Conservation (phyloP, 2,888 invertebrate species). For the Trissonchulus latispiculum region DNA sequence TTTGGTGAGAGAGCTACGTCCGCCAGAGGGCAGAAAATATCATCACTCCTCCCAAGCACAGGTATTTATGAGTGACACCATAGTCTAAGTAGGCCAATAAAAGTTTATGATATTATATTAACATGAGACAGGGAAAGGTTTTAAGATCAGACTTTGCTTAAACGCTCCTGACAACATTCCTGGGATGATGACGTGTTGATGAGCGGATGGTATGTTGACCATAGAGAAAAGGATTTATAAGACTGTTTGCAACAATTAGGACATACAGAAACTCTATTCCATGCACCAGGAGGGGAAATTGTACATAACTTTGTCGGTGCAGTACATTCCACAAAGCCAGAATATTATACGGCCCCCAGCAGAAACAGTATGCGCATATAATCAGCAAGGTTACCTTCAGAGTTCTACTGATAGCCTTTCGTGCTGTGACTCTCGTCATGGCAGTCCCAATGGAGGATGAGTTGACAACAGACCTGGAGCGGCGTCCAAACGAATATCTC, state of each 20-base stretch:
- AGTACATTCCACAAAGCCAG: neutral
- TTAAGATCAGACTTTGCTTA: no score
- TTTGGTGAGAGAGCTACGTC: no score
- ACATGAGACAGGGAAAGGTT: no score
- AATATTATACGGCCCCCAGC: conserved; percentile 11
- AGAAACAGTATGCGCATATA: neutral
- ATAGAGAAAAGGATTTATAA: conserved; percentile 8
- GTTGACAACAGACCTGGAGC: no score
- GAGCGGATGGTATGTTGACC: neutral
- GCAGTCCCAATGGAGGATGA: neutral
- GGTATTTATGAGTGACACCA: no score
- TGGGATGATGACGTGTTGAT: no score
- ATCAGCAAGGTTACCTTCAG: neutral
- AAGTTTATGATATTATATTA: no score
- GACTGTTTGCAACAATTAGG: neutral
- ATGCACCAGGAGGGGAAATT: neutral
- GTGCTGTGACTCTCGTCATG: neutral
- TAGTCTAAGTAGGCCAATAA: no score
- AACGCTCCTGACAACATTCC: no score
- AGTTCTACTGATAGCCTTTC: neutral
- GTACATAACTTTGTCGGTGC: neutral
- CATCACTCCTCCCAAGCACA: no score
- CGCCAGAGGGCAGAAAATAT: no score
- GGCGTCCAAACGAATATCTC: neutral
- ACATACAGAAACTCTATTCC: neutral